These are phyloP conservation scores for Pangasius krempfi DNA, from an alignment of 2,797 vertebrate species.

Conservation along the genomic window DNA sequence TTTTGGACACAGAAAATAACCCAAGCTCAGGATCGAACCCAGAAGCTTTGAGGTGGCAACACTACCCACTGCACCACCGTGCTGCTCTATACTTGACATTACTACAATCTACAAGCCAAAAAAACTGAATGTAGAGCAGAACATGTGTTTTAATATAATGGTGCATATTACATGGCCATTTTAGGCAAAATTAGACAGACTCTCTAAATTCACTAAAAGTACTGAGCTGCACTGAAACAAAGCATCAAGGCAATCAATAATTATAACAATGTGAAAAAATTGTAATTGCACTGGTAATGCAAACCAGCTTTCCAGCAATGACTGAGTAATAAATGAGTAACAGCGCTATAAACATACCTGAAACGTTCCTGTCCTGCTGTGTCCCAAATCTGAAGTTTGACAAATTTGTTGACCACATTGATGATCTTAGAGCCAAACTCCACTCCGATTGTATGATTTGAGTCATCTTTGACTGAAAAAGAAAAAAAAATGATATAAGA, in stretches of 20 bases:
- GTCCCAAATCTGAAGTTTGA: slow-evolving; percentile 95
- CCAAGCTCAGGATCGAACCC: neutral
- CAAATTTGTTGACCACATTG: slow-evolving; percentile 89
- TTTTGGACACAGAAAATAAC: neutral
- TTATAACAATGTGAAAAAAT: neutral
- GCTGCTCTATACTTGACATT: neutral
- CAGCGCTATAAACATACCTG: slow-evolving; percentile 71
- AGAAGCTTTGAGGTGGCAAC: neutral
- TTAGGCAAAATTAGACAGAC: neutral
- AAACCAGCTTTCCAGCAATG: neutral
- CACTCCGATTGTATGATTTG: slow-evolving; percentile 93
- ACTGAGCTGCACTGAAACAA: neutral
- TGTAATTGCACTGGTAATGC: neutral
- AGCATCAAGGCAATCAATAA: neutral
- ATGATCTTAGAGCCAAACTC: slow-evolving; percentile 94
- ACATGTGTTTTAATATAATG: neutral
- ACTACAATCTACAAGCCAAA: neutral
- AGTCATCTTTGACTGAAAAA: slow-evolving; percentile 89
- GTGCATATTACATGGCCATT: neutral
- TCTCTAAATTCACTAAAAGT: neutral
- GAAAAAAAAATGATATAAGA: neutral
- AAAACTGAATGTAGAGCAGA: neutral
- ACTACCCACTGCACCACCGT: neutral
- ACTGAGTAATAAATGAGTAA: neutral
- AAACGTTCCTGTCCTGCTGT: slow-evolving; percentile 92